Conservation (phyloP, 2,888 invertebrate genomes). For the Cephus sareptanus region DNA sequence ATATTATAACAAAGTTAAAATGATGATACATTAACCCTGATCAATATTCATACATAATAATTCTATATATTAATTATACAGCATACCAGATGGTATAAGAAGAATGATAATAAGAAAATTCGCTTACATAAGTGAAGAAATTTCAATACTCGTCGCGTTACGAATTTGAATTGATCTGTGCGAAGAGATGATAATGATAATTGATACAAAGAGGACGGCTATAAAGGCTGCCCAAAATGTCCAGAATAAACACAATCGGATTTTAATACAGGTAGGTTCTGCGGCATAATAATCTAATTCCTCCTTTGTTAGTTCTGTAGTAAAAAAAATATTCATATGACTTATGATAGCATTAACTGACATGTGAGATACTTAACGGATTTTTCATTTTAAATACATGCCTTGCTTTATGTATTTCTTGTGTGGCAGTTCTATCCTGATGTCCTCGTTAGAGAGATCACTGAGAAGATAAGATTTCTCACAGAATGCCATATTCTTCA, state of each 20-base stretch:
- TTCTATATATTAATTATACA: background rate
- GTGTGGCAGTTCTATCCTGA: conserved; percentile 25
- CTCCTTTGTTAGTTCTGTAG: conserved; percentile 37
- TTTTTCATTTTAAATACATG: background rate
- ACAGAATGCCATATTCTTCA: conserved; percentile 33
- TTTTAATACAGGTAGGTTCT: conserved; percentile 46
- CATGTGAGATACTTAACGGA: background rate
- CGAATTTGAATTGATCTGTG: background rate
- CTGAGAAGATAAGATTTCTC: conserved; percentile 41
- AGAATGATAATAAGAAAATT: background rate
- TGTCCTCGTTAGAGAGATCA: conserved; percentile 21
- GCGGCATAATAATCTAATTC: conserved; percentile 41
- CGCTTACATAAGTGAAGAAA: background rate
- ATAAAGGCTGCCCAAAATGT: conserved; percentile 46
- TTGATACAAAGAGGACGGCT: conserved; percentile 28
- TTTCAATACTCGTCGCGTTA: background rate
- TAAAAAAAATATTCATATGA: background rate
- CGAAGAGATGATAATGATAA: background rate
- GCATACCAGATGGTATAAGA: background rate
- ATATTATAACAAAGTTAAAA: background rate
- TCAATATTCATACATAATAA: background rate
- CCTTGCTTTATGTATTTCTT: conserved; percentile 12
- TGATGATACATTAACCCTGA: background rate
- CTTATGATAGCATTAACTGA: background rate
- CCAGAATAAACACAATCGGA: conserved; percentile 53